Percentiles rank a stretch among this genome's conserved stretches.
These are phyloP conservation scores for Phodopus roborovskii DNA, from an alignment of 2,113 vertebrate genomes.

Conservation along the genomic window DNA sequence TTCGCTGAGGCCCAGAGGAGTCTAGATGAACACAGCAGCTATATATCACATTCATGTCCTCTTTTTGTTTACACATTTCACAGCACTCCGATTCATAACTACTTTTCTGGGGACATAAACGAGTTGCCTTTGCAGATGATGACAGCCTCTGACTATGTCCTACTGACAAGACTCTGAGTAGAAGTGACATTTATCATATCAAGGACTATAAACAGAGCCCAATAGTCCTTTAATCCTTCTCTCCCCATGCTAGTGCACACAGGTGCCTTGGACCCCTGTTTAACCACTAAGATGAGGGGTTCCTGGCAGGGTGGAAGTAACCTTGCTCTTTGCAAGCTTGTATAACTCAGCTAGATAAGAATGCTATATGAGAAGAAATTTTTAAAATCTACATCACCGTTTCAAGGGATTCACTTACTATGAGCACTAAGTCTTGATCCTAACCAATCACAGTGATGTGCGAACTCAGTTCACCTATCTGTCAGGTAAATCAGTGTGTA, in stretches of 20 bases:
- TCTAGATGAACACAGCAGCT: neutral
- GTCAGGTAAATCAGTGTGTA: neutral
- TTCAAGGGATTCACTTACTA: neutral
- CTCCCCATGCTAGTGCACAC: neutral
- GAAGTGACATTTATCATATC: neutral
- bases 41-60: neutral
- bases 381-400: neutral
- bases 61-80: neutral
- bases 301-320: too few relatives aligned
- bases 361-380: neutral
- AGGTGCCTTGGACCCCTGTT: neutral
- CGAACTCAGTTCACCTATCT: neutral
- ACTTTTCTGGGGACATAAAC: neutral
- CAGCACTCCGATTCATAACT: neutral
- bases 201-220: neutral
- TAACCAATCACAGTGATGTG: too few relatives aligned
- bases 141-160: neutral
- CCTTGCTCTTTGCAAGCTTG: neutral
- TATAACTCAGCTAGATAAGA: neutral
- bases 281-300: neutral
- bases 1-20: neutral
- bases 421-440: neutral
- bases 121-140: neutral
- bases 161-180: neutral
- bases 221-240: neutral